Conservation (phyloP, 2,113 vertebrate species). For the Barnardius zonarius region DNA sequence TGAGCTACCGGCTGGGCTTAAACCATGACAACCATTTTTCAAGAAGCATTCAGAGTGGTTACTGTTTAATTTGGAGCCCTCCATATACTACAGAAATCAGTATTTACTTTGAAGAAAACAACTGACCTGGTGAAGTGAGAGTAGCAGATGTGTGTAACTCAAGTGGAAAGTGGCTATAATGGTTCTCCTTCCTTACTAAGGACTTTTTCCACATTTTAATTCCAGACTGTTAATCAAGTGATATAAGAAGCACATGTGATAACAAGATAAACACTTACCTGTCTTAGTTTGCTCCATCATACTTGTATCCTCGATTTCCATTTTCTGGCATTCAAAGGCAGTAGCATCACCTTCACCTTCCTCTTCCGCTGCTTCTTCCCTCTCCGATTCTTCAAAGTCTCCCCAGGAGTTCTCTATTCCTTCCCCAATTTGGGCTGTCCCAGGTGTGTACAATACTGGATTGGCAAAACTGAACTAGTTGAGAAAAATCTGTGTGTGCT, state of each 20-base stretch:
- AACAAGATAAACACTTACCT: neutral
- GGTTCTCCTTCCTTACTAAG: neutral
- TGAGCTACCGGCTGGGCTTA: neutral
- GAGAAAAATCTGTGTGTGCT: constrained; percentile 67
- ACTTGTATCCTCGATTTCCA: constrained; percentile 35
- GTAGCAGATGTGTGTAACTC: neutral
- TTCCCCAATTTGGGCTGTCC: constrained; percentile 90
- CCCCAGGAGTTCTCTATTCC: constrained; percentile 87
- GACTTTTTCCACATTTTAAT: neutral
- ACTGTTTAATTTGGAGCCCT: neutral
- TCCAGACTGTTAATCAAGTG: neutral
- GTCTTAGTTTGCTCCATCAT: neutral
- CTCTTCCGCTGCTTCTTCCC: constrained; percentile 58
- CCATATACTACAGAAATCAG: neutral
- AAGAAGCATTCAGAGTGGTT: neutral
- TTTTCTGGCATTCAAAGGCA: constrained; percentile 42
- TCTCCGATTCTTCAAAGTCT: constrained; percentile 82
- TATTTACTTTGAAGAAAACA: neutral
- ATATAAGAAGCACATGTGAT: neutral
- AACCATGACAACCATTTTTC: neutral
- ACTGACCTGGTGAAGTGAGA: neutral
- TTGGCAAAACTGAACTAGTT: constrained; percentile 76
- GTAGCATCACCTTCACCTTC: constrained; percentile 49
- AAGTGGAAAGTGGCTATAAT: neutral
- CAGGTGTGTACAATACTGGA: constrained; percentile 81